Percentiles rank a stretch among this genome's conserved stretches.
phyloP scores from a whole-genome alignment of 2,888 invertebrate species.

The Pteria penguin region DNA sequence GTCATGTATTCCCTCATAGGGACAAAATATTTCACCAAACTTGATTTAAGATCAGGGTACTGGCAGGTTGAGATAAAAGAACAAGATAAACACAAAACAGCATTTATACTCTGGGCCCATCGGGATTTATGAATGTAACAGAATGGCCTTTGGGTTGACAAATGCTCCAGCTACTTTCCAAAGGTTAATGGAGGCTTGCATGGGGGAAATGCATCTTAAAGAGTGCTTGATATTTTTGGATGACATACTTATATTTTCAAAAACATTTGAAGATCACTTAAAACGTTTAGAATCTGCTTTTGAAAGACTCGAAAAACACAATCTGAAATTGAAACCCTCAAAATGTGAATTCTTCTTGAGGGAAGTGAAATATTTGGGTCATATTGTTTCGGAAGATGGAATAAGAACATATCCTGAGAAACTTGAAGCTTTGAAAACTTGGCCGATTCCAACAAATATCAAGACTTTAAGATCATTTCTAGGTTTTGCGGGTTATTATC shows the following conservation, averaged over 20 bases:
- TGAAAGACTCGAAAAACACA: conserved; percentile 14
- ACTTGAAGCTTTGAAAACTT: conserved; percentile 1
- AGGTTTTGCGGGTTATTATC: no score
- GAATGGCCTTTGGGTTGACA: conserved; percentile 65
- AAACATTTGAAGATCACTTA: conserved; percentile 26
- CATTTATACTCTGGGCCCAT: conserved; percentile 10
- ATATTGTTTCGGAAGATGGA: no score
- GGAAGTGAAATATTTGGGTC: no score
- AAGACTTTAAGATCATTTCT: conserved; percentile 5
- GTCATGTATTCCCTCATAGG: conserved; percentile 22
- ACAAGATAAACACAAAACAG: conserved; percentile 19
- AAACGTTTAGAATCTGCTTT: conserved; percentile 1
- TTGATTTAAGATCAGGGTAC: conserved; percentile 39
- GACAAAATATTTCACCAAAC: conserved; percentile 29
- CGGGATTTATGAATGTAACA: conserved; percentile 54
- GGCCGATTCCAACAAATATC: conserved; percentile 14
- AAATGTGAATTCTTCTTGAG: no score
- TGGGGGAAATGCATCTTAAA: conserved; percentile 15
- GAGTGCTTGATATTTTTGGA: conserved; percentile 24
- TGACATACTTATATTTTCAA: conserved; percentile 19
- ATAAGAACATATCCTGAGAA: conserved; percentile 28
- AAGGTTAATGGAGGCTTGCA: conserved; percentile 27
- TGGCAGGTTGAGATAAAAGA: no score
- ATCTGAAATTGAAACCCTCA: no score
- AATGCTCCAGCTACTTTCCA: conserved; percentile 65